Percentiles rank a stretch among this genome's conserved stretches.
phyloP scores from a whole-genome alignment of 2,113 vertebrate species.

The Ranitomeya imitator region DNA sequence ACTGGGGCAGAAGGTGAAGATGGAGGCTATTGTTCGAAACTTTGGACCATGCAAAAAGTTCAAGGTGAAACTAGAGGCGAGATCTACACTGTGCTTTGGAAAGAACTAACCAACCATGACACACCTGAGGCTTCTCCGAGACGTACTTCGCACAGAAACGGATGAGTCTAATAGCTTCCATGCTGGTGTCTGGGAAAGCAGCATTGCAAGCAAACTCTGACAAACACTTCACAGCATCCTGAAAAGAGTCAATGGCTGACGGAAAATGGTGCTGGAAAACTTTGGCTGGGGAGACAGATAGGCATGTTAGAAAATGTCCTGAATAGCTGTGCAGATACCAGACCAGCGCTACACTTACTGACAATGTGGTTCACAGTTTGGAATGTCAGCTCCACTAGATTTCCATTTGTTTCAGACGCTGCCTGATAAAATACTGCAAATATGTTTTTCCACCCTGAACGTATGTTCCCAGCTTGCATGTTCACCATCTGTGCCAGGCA shows the following conservation, averaged over 20 bases:
- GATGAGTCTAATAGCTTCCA: slow-evolving; percentile 96
- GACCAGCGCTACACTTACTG: slow-evolving; percentile 76
- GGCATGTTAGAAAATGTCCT: not conserved
- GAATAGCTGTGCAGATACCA: not conserved
- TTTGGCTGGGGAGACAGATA: slow-evolving; percentile 75
- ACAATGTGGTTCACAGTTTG: slow-evolving; percentile 95
- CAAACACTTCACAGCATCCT: slow-evolving; percentile 95
- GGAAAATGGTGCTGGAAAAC: slow-evolving; percentile 94
- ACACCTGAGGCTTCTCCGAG: slow-evolving; percentile 90
- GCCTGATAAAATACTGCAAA: slow-evolving; percentile 98
- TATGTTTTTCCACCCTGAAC: slow-evolving; percentile 99
- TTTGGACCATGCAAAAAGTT: too few species aligned
- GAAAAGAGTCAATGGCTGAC: slow-evolving; percentile 95
- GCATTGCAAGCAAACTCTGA: slow-evolving; percentile 97
- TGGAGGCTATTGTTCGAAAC: too few species aligned
- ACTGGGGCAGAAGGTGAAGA: too few species aligned
- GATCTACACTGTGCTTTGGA: too few species aligned
- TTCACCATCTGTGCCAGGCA: slow-evolving; percentile 98
- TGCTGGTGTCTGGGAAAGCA: slow-evolving; percentile 94
- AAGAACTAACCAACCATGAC: not conserved
- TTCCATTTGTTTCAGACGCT: slow-evolving; percentile 89
- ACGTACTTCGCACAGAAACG: slow-evolving; percentile 94
- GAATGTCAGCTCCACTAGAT: slow-evolving; percentile 94
- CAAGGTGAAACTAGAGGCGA: too few species aligned
- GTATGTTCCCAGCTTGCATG: slow-evolving; percentile 93